Conservation (phyloP, 2,113 vertebrate genomes). For the Phaethon lepturus region DNA sequence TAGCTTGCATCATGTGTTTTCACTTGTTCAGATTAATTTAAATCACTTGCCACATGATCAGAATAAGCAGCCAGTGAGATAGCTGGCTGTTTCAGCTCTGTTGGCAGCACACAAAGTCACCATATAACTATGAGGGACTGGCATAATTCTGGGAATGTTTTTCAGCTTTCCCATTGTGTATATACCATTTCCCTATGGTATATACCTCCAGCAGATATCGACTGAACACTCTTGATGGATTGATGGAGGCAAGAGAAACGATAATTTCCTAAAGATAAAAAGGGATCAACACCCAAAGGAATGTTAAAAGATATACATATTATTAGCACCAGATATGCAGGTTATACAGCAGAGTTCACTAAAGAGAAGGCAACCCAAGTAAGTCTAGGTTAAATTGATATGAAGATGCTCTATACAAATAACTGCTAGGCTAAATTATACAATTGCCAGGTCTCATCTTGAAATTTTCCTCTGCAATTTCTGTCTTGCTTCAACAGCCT, state of each 20-base stretch:
- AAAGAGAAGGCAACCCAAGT: not conserved
- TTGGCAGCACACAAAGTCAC: not conserved
- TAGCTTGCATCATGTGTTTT: not conserved
- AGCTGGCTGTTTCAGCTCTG: not conserved
- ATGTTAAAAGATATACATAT: not conserved
- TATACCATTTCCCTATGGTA: not conserved
- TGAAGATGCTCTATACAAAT: not conserved
- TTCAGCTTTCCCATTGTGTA: not conserved
- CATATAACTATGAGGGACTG: not conserved
- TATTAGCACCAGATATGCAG: not conserved
- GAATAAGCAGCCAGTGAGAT: not conserved
- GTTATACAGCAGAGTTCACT: not conserved
- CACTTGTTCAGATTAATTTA: not conserved
- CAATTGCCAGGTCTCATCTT: not conserved
- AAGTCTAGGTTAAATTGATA: constrained; percentile 17
- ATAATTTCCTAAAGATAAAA: constrained; percentile 52
- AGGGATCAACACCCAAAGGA: constrained; percentile 9
- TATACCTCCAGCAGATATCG: not conserved
- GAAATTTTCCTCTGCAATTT: constrained; percentile 17
- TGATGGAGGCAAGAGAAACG: constrained; percentile 21
- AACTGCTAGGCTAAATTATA: not conserved
- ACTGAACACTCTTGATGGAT: constrained; percentile 7
- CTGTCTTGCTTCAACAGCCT: not conserved
- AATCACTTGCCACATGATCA: not conserved
- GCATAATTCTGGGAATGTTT: not conserved